Evolutionary conservation across 2,888 invertebrate species (phyloP).

Genomic region (Alsophila aescularia): DNA sequence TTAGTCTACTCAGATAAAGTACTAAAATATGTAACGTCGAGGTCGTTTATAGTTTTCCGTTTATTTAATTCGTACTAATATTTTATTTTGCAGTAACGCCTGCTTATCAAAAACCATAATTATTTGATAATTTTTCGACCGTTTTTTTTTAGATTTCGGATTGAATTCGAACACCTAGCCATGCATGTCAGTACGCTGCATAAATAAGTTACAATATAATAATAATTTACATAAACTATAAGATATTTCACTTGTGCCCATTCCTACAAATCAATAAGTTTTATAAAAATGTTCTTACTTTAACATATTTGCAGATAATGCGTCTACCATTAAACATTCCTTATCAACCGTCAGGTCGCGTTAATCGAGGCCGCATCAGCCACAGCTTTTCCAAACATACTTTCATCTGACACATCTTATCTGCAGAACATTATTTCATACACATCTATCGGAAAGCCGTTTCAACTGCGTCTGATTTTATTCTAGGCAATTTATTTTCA

Average conservation of each 20-base stretch:
- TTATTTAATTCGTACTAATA: too few species aligned
- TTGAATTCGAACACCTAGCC: too few species aligned
- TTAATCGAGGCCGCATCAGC: constrained; percentile 45
- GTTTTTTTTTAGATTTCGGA: too few species aligned
- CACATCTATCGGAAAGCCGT: constrained; percentile 83
- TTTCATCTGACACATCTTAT: constrained; percentile 75
- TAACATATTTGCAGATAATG: constrained; percentile 13
- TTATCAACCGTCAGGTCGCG: constrained; percentile 42
- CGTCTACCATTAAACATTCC: constrained; percentile 33
- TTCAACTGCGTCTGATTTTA: constrained; percentile 81
- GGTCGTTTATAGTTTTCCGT: too few species aligned
- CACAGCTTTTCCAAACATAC: constrained; percentile 56
- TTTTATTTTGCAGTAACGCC: too few species aligned
- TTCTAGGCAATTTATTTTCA: constrained; percentile 85
- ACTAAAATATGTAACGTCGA: too few species aligned
- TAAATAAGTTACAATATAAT: too few species aligned
- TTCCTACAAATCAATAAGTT: constrained; percentile 2
- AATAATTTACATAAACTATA: too few species aligned
- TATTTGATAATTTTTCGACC: too few species aligned
- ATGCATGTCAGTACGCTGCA: too few species aligned
- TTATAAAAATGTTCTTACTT: not conserved
- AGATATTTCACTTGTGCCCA: not conserved
- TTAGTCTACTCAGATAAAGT: too few species aligned
- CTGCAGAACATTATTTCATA: constrained; percentile 79
- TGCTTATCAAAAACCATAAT: too few species aligned